Conservation (phyloP, 1,140 invertebrate species). For the Prorops nasuta region DNA sequence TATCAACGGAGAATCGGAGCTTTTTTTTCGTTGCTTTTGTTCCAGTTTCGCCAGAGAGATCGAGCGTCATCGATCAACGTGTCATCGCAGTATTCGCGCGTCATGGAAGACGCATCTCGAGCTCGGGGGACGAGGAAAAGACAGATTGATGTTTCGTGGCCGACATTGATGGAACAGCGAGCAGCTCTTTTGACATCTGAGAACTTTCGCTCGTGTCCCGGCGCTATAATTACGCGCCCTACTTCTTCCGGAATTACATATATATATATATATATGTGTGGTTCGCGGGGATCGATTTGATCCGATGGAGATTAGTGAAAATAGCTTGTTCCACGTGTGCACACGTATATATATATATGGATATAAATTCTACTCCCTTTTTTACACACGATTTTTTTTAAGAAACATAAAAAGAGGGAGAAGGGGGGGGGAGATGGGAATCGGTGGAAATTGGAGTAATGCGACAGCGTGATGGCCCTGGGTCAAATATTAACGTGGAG, state of each 20-base stretch:
- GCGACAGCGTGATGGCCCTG: slow-evolving; percentile 39
- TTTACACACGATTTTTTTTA: too few relatives aligned
- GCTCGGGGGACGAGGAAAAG: slow-evolving; percentile 4
- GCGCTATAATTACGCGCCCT: neutral
- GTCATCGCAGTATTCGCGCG: neutral
- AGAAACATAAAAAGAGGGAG: slow-evolving; percentile 15
- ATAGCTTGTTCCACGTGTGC: too few relatives aligned
- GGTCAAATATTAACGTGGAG: slow-evolving; percentile 56
- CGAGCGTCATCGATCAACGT: slow-evolving; percentile 1
- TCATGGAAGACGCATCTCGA: slow-evolving; percentile 5
- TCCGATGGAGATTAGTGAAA: too few relatives aligned
- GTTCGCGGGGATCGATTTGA: too few relatives aligned
- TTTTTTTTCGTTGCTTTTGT: too few relatives aligned
- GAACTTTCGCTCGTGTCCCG: neutral
- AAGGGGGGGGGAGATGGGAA: neutral
- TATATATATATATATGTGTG: too few relatives aligned
- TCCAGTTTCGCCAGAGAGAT: too few relatives aligned
- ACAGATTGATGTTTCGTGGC: slow-evolving; percentile 12
- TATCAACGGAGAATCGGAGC: too few relatives aligned
- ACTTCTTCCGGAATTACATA: too few relatives aligned
- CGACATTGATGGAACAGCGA: slow-evolving; percentile 14
- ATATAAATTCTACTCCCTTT: too few relatives aligned
- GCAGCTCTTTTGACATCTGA: neutral
- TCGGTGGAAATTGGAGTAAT: too few relatives aligned
- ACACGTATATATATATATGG: too few relatives aligned